phyloP scores from a whole-genome alignment of 35 echinoderm and acorn worm genomes.

The Apostichopus californicus region DNA sequence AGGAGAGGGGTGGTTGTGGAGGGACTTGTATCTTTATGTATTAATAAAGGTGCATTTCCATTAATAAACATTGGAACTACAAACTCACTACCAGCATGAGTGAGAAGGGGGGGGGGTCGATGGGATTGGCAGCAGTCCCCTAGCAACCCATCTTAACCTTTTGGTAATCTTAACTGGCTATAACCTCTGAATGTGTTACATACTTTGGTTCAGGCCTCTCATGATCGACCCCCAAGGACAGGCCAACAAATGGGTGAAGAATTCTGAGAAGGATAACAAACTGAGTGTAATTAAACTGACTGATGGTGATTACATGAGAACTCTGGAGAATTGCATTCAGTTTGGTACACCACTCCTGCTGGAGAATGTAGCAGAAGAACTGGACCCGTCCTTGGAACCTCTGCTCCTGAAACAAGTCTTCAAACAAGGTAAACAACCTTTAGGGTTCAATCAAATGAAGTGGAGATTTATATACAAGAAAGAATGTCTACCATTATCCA shows the following conservation, averaged over 20 bases:
- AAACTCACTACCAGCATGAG: no score
- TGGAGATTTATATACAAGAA: no score
- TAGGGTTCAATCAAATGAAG: no score
- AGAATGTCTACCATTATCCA: no score
- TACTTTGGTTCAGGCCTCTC: slow-evolving; percentile 71
- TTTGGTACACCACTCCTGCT: slow-evolving; percentile 95
- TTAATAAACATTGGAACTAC: no score
- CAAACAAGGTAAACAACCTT: slow-evolving; percentile 81
- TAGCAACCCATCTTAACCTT: no score
- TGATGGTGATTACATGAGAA: slow-evolving; percentile 98
- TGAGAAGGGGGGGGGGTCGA: no score
- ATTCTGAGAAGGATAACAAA: slow-evolving; percentile 98
- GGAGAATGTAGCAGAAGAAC: slow-evolving; percentile 98
- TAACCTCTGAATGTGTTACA: neutral
- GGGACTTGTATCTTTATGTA: no score
- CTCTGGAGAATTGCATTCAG: slow-evolving; percentile 95
- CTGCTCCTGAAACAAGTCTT: slow-evolving; percentile 96
- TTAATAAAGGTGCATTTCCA: no score
- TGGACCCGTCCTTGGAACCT: slow-evolving; percentile 97
- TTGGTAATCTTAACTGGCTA: neutral
- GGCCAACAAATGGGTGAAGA: slow-evolving; percentile 99
- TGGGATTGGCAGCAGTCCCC: no score
- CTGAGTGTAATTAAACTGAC: slow-evolving; percentile 97
- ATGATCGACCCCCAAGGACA: slow-evolving; percentile 99
- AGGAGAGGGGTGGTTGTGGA: no score